phyloP scores from a whole-genome alignment of 2,797 vertebrate genomes.

The Aplochiton taeniatus region DNA sequence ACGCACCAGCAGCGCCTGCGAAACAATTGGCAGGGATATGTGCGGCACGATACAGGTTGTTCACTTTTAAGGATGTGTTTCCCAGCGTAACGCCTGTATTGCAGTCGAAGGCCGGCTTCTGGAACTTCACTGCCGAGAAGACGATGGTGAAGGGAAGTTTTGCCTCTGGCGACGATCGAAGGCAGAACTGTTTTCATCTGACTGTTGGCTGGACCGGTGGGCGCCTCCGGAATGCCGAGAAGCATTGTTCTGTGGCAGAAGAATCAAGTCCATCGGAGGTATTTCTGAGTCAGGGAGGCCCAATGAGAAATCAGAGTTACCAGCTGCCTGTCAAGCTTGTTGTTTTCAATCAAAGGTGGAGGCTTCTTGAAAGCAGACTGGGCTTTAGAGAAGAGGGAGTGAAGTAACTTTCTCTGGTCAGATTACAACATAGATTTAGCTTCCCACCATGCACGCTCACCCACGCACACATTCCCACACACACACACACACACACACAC shows the following conservation, averaged over 20 bases:
- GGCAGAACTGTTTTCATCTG: constrained; percentile 68
- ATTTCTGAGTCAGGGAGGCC: constrained; percentile 48
- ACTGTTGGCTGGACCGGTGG: constrained; percentile 64
- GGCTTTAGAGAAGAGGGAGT: constrained; percentile 30
- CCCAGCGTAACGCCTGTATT: constrained; percentile 52
- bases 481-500: neutral
- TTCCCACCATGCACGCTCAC: constrained; percentile 23
- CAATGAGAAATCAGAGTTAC: constrained; percentile 40
- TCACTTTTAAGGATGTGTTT: constrained; percentile 51
- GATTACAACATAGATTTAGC: constrained; percentile 32
- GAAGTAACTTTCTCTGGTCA: constrained; percentile 24
- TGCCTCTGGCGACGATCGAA: constrained; percentile 73
- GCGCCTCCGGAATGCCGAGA: constrained; percentile 59
- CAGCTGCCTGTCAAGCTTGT: constrained; percentile 43
- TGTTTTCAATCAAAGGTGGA: constrained; percentile 62
- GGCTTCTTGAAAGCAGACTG: constrained; percentile 28
- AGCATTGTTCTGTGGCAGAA: constrained; percentile 62
- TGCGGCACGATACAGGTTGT: constrained; percentile 35
- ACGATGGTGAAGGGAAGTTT: constrained; percentile 70
- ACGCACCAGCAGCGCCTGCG: neutral
- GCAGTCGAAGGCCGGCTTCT: constrained; percentile 50
- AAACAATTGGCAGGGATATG: constrained; percentile 49
- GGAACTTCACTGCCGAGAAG: constrained; percentile 56
- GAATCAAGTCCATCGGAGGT: constrained; percentile 62
- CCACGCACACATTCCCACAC: constrained; percentile 37